Evolutionary conservation across 2,888 invertebrate species (phyloP).

Genomic region (Rhimphoctona megacephalus): DNA sequence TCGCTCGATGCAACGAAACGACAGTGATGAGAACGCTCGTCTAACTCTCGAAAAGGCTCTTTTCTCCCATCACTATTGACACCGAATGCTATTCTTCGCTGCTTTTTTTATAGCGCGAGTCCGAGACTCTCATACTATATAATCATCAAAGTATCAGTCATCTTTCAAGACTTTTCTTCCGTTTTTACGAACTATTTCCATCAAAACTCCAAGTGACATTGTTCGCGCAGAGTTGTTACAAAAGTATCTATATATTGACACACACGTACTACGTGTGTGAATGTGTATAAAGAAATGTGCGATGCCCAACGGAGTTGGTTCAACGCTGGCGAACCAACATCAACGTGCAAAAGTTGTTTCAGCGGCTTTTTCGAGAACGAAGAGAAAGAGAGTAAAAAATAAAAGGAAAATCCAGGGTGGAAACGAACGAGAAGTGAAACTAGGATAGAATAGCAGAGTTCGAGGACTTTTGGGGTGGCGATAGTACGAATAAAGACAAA

Average conservation of each 20-base stretch:
- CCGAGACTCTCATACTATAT: background rate
- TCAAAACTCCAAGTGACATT: slow-evolving; percentile 37
- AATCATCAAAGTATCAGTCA: slow-evolving; percentile 1
- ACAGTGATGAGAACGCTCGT: slow-evolving; percentile 13
- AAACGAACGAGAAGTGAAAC: slow-evolving; percentile 52
- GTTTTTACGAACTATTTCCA: slow-evolving; percentile 12
- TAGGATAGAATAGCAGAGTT: slow-evolving; percentile 40
- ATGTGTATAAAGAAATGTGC: slow-evolving; percentile 27
- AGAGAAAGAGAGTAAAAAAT: slow-evolving; percentile 24
- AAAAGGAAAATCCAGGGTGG: slow-evolving; percentile 29
- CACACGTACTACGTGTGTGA: background rate
- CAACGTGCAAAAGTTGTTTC: slow-evolving; percentile 62
- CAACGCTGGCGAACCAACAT: slow-evolving; percentile 37
- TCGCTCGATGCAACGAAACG: slow-evolving; percentile 28
- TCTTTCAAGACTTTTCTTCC: slow-evolving; percentile 1
- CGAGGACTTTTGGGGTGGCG: slow-evolving; percentile 44
- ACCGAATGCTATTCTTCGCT: slow-evolving; percentile 18
- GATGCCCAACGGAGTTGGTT: slow-evolving; percentile 64
- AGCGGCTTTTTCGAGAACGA: slow-evolving; percentile 51
- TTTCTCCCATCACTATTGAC: background rate
- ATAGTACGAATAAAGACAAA: slow-evolving; percentile 13
- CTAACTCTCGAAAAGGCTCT: slow-evolving; percentile 12
- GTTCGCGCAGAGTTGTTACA: slow-evolving; percentile 23
- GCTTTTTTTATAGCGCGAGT: background rate
- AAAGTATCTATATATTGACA: background rate